These are phyloP conservation scores for Panagrolaimus sp. DNA, from an alignment of 1,140 invertebrate species.

Conservation along the genomic window DNA sequence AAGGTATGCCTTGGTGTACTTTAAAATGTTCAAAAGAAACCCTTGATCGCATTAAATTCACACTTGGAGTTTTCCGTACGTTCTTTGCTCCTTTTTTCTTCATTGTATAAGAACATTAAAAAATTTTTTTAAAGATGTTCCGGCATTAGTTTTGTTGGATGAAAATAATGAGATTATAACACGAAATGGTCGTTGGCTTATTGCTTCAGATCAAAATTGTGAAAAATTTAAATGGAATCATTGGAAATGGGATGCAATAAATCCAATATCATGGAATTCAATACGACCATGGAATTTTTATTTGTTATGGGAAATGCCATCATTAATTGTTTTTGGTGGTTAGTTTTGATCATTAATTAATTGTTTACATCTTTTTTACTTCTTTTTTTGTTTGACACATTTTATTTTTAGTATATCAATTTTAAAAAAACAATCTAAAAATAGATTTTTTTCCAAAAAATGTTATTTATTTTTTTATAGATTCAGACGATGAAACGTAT, in stretches of 20 bases:
- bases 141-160: constrained; percentile 12
- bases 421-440: no score
- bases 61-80: constrained; percentile 12
- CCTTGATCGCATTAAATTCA: background rate
- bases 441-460: no score
- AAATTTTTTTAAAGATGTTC: constrained; percentile 10
- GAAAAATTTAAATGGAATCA: background rate
- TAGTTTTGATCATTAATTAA: background rate
- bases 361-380: background rate
- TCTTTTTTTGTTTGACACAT: background rate
- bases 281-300: constrained; percentile 4
- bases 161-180: constrained; percentile 19
- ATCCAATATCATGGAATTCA: background rate
- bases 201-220: background rate
- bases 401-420: background rate
- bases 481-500: background rate
- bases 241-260: background rate
- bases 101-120: background rate
- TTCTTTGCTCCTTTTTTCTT: background rate
- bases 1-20: constrained; percentile 12
- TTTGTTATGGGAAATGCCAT: background rate
- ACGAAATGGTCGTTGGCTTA: background rate
- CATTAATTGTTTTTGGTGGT: constrained; percentile 7
- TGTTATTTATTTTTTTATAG: background rate
- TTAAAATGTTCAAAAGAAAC: background rate